These are phyloP conservation scores for Phengaris alcon DNA, from an alignment of 2,888 invertebrate species.

Conservation along the genomic window DNA sequence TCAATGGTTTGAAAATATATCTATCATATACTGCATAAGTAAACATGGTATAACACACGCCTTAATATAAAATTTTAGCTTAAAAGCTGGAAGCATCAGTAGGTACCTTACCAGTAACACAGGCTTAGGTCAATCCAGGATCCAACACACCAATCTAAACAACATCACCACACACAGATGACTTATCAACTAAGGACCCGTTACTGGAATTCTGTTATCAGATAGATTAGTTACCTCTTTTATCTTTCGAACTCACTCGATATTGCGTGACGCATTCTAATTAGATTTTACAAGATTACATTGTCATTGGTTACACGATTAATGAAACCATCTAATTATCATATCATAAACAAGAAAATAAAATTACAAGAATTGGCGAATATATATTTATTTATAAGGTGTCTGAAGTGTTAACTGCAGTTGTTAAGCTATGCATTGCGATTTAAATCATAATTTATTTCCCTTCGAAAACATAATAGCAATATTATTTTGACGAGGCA, in stretches of 20 bases:
- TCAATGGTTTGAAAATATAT: not conserved
- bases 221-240: constrained; percentile 35
- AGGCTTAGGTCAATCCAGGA: not conserved
- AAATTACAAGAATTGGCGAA: no score
- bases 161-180: not conserved
- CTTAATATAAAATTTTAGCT: not conserved
- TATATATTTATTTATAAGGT: no score
- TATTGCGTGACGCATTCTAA: constrained; percentile 29
- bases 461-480: not conserved
- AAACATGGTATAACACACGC: not conserved
- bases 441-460: not conserved
- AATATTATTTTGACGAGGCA: not conserved
- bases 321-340: not conserved
- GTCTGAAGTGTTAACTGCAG: not conserved
- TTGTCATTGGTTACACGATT: not conserved
- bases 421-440: not conserved
- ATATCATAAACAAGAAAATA: no score
- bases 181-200: constrained; percentile 15
- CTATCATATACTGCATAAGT: not conserved
- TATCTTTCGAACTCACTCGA: constrained; percentile 32
- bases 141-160: not conserved
- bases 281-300: constrained; percentile 27
- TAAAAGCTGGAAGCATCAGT: no score
- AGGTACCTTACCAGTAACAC: not conserved
- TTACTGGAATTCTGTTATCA: constrained; percentile 36